Conservation (phyloP, 2,113 vertebrate species). For the Budorcas taxicolor region DNA sequence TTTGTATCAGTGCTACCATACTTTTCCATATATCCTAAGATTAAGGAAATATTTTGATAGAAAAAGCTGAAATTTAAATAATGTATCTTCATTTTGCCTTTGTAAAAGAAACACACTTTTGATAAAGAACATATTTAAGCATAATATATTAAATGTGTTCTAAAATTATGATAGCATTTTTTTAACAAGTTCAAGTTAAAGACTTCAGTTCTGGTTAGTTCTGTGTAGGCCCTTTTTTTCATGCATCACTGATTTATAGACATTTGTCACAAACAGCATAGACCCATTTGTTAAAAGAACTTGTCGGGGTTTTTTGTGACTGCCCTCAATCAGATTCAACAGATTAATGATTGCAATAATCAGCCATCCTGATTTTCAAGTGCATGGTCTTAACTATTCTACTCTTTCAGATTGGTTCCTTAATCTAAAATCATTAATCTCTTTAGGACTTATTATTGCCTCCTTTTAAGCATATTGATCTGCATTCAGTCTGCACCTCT, state of each 20-base stretch:
- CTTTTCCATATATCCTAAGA: background rate
- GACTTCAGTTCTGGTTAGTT: conserved; percentile 3
- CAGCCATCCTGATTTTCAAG: conserved; percentile 20
- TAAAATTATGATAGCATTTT: conserved; percentile 30
- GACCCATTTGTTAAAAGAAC: conserved; percentile 25
- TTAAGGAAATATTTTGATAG: background rate
- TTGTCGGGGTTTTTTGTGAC: conserved; percentile 35
- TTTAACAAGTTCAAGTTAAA: background rate
- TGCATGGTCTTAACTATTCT: background rate
- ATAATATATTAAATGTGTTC: conserved; percentile 2
- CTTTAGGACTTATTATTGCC: background rate
- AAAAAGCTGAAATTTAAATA: background rate
- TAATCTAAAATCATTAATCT: conserved; percentile 48
- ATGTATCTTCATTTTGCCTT: background rate
- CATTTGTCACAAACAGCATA: conserved; percentile 45
- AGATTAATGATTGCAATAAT: conserved; percentile 51
- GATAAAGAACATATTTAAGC: background rate
- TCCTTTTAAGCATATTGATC: conserved; percentile 20
- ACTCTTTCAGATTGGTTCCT: conserved; percentile 16
- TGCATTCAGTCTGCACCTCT: background rate
- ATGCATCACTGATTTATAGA: conserved; percentile 14
- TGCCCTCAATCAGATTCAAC: conserved; percentile 35
- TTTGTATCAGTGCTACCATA: background rate
- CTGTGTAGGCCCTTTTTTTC: background rate
- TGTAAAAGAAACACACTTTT: background rate